Evolutionary conservation across 2,797 vertebrate genomes (phyloP).

Genomic region (Emydoidea blandingii): DNA sequence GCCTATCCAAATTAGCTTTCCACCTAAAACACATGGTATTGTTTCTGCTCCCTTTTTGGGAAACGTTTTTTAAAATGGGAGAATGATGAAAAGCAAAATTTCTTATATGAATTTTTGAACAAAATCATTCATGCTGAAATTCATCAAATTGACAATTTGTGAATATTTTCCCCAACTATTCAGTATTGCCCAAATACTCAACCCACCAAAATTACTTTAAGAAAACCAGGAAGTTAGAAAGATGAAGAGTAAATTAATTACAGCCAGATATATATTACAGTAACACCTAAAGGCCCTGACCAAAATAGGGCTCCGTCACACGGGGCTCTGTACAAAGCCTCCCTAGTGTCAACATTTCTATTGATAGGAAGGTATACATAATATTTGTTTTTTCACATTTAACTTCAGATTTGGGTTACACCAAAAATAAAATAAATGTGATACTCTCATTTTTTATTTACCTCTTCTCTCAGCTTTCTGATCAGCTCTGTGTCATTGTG

Average conservation of each 20-base stretch:
- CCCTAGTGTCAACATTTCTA: not conserved
- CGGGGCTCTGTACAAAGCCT: not conserved
- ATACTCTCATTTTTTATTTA: conserved; percentile 51
- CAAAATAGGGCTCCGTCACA: fast-evolving
- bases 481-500: conserved; percentile 99
- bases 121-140: not conserved
- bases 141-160: fast-evolving
- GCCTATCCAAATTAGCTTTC: not conserved
- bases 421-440: not conserved
- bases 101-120: not conserved
- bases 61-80: not conserved
- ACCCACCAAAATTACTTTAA: not conserved
- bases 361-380: fast-evolving
- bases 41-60: not conserved
- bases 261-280: fast-evolving
- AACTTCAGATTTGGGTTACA: not conserved
- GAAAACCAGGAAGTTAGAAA: not conserved
- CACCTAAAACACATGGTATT: not conserved
- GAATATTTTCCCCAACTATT: not conserved
- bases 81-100: not conserved
- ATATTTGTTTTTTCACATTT: not conserved
- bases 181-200: not conserved
- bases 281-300: fast-evolving
- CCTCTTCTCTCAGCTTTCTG: conserved; percentile 97
- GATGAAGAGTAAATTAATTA: not conserved